These are phyloP conservation scores for Hippoglossus hippoglossus DNA, from an alignment of 2,797 vertebrate genomes.

Conservation along the genomic window DNA sequence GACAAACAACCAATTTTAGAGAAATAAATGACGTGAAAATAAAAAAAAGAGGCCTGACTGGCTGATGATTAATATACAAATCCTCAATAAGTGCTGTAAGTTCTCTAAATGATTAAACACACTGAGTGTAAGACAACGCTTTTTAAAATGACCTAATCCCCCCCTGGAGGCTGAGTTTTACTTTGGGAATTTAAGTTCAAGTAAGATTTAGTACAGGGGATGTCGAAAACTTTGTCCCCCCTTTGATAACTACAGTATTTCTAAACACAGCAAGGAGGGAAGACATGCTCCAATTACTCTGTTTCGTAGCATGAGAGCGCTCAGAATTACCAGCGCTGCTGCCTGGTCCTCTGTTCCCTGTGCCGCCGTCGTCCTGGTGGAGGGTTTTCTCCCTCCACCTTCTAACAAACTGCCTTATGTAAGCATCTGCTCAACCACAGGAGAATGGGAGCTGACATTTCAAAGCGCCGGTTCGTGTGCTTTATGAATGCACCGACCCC, in stretches of 20 bases:
- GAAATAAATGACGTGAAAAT: neutral
- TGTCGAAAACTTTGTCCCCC: constrained; percentile 37
- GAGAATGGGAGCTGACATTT: constrained; percentile 82
- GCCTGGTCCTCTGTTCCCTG: constrained; percentile 47
- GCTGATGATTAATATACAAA: constrained; percentile 29
- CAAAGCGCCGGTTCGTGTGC: constrained; percentile 67
- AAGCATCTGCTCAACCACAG: constrained; percentile 81
- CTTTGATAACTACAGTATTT: constrained; percentile 57
- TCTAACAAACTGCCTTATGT: constrained; percentile 79
- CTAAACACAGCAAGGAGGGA: constrained; percentile 58
- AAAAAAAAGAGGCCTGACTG: constrained; percentile 6
- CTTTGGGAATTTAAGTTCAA: constrained; percentile 36
- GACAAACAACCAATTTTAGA: neutral
- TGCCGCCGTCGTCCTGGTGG: constrained; percentile 45
- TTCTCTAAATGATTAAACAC: constrained; percentile 34
- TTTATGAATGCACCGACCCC: constrained; percentile 66
- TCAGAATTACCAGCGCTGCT: constrained; percentile 47
- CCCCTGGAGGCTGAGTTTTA: constrained; percentile 30
- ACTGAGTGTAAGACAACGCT: constrained; percentile 19
- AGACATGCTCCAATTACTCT: constrained; percentile 64
- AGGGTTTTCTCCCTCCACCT: constrained; percentile 59
- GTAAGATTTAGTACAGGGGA: constrained; percentile 46
- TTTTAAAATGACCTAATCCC: constrained; percentile 47
- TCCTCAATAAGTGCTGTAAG: neutral
- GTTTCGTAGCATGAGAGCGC: constrained; percentile 60